Conservation (phyloP, 2,888 invertebrate species). For the Macrophya alboannulata region DNA sequence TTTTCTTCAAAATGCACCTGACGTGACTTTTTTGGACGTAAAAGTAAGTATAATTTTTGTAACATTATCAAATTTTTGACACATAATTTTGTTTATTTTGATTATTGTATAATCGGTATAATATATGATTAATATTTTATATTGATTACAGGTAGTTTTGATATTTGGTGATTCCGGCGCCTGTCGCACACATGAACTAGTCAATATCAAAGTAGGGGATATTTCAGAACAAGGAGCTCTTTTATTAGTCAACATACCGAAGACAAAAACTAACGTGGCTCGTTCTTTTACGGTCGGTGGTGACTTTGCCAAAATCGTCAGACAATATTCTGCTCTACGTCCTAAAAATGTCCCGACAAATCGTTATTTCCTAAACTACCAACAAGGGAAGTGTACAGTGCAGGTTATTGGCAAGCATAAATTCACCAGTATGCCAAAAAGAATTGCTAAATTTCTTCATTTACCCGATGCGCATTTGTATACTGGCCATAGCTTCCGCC, state of each 20-base stretch:
- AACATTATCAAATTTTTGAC: conserved; percentile 30
- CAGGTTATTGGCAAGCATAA: conserved; percentile 10
- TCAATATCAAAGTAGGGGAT: conserved; percentile 52
- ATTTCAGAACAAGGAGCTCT: conserved; percentile 58
- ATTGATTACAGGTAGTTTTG: conserved; percentile 56
- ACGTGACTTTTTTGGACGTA: neutral
- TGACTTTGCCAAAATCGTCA: conserved; percentile 9
- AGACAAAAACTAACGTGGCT: conserved; percentile 33
- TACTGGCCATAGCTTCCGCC: too few species aligned
- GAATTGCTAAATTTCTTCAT: neutral
- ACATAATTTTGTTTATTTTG: neutral
- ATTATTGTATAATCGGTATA: neutral
- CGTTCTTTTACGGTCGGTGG: neutral
- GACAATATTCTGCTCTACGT: conserved; percentile 4
- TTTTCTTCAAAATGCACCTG: conserved; percentile 55
- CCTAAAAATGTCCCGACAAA: neutral
- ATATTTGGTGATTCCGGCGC: conserved; percentile 59
- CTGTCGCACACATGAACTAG: conserved; percentile 53
- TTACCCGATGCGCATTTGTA: neutral
- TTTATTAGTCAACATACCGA: conserved; percentile 22
- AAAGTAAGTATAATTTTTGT: neutral
- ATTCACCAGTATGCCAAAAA: neutral
- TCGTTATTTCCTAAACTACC: conserved; percentile 8
- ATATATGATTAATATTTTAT: conserved; percentile 37
- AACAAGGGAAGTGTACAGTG: too few species aligned